Percentiles rank a stretch among this genome's conserved stretches.
Conservation (phyloP, 2,797 vertebrate genomes). For the Mustela erminea region DNA sequence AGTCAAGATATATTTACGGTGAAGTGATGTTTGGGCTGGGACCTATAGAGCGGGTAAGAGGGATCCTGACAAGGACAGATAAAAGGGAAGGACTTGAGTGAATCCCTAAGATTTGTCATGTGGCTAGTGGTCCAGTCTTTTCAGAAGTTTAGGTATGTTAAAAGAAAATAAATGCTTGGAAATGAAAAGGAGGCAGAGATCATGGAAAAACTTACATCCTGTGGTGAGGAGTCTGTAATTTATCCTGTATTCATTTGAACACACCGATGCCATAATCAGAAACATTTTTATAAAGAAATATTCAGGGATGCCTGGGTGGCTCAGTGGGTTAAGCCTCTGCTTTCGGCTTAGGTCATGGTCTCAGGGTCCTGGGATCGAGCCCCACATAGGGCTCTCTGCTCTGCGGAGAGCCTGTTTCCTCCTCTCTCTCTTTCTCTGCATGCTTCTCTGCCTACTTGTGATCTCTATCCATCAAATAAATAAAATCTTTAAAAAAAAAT, state of each 20-base stretch:
- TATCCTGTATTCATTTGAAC: neutral
- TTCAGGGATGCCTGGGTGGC: too few species aligned
- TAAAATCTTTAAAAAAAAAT: neutral
- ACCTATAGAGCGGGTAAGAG: neutral
- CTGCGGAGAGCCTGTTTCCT: too few species aligned
- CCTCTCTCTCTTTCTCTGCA: too few species aligned
- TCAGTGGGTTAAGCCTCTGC: too few species aligned
- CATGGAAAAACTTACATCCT: neutral
- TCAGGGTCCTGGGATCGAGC: too few species aligned
- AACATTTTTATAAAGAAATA: neutral
- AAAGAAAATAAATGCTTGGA: neutral
- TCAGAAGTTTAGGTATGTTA: neutral
- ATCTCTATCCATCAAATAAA: too few species aligned
- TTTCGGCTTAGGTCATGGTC: too few species aligned
- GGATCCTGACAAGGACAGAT: neutral
- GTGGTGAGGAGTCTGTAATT: neutral
- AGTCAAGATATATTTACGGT: neutral
- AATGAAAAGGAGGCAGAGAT: neutral
- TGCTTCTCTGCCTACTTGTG: too few species aligned
- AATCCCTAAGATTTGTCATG: neutral
- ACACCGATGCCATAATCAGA: neutral
- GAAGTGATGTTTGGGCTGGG: neutral
- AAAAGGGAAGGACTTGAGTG: neutral
- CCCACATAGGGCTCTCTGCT: too few species aligned
- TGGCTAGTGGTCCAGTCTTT: too few species aligned